Percentiles rank a stretch among this genome's conserved stretches.
phyloP scores from a whole-genome alignment of 2,888 invertebrate species.

The Cactoblastis cactorum region DNA sequence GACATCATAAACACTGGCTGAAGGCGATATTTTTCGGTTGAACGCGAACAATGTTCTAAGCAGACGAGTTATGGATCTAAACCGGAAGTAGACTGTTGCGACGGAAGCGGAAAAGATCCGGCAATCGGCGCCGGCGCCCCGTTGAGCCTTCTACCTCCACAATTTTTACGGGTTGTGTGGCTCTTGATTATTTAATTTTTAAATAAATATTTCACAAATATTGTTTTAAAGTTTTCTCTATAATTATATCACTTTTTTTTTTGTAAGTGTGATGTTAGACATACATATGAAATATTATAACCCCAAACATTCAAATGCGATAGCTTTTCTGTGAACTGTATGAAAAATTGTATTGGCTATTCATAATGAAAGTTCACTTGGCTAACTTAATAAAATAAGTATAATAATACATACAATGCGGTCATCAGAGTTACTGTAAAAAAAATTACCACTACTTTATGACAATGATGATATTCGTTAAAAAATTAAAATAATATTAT shows the following conservation, averaged over 20 bases:
- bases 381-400: too few species aligned
- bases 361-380: too few species aligned
- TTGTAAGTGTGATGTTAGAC: too few species aligned
- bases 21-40: constrained; percentile 52
- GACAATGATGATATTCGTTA: too few species aligned
- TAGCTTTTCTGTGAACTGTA: too few species aligned
- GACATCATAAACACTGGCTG: constrained; percentile 40
- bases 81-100: constrained; percentile 51
- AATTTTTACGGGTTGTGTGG: constrained; percentile 27
- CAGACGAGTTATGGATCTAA: constrained; percentile 54
- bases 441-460: background rate
- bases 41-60: constrained; percentile 53
- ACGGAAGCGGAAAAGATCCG: constrained; percentile 72
- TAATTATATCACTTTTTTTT: too few species aligned
- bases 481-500: too few species aligned
- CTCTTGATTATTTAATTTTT: background rate
- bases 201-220: background rate
- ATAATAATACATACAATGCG: too few species aligned
- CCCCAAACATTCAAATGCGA: too few species aligned
- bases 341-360: too few species aligned
- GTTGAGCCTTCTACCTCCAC: constrained; percentile 45
- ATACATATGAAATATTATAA: too few species aligned
- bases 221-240: background rate
- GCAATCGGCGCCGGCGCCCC: constrained; percentile 65
- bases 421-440: background rate